Conservation (phyloP, 2,113 vertebrate genomes). For the Capreolus pygargus region DNA sequence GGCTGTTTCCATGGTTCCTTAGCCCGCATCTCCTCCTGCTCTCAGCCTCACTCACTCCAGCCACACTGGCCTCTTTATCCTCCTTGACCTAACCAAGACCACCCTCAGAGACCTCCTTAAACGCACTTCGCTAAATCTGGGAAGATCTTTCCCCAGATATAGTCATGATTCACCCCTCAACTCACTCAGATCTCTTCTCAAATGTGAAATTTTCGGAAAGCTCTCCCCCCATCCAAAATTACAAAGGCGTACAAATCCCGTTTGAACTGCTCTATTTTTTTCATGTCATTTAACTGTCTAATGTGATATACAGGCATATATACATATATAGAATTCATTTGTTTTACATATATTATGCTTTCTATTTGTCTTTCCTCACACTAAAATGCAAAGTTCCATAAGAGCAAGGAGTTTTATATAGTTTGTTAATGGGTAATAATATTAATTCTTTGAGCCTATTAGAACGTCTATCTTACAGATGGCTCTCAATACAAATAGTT, state of each 20-base stretch:
- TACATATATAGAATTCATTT: background rate
- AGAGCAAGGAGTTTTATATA: background rate
- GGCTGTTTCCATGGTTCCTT: fast-evolving
- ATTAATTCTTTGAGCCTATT: background rate
- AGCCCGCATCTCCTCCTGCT: background rate
- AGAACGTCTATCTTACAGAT: background rate
- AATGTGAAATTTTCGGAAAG: background rate
- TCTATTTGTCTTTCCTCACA: background rate
- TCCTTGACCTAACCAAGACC: background rate
- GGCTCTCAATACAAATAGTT: background rate
- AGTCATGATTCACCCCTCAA: background rate
- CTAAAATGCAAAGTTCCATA: background rate
- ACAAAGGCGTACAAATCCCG: background rate
- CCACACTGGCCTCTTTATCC: background rate
- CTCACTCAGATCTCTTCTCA: background rate
- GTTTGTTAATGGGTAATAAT: background rate
- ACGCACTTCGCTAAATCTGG: background rate
- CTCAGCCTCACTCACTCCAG: background rate
- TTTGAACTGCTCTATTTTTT: background rate
- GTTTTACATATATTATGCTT: background rate
- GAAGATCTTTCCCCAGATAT: background rate
- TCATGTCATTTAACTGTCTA: background rate
- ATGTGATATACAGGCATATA: background rate
- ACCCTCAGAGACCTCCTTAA: background rate
- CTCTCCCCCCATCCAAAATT: background rate